Conservation (phyloP, 92 coral and sea anemone species). For the Zoanthus gigantus region DNA sequence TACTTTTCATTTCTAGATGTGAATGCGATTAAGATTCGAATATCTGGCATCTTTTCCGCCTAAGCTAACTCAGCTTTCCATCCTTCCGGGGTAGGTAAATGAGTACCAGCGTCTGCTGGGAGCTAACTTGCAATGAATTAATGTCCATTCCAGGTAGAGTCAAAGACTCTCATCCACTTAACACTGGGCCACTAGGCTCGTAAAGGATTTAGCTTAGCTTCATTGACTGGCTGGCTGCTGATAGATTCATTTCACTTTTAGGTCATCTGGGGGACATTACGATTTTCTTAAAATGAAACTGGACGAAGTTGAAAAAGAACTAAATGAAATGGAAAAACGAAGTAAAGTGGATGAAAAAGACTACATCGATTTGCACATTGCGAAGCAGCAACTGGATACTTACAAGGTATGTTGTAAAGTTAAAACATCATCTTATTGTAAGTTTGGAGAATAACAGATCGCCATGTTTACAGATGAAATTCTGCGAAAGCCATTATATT, state of each 20-base stretch:
- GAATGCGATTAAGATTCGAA: too few species aligned
- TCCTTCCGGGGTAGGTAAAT: too few species aligned
- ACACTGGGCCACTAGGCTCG: too few species aligned
- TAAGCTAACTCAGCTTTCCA: too few species aligned
- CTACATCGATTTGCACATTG: constrained; percentile 38
- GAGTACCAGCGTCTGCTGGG: too few species aligned
- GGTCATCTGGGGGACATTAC: constrained; percentile 40
- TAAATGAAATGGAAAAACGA: constrained; percentile 42
- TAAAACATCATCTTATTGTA: not conserved
- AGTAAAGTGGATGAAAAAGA: constrained; percentile 40
- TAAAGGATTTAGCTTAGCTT: not conserved
- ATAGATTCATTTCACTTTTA: not conserved
- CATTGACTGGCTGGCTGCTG: not conserved
- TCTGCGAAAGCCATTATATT: too few species aligned
- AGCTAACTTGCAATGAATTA: too few species aligned
- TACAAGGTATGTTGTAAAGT: constrained; percentile 17
- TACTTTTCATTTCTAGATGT: too few species aligned
- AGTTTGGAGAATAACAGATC: not conserved
- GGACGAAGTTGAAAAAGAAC: constrained; percentile 27
- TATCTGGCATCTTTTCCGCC: too few species aligned
- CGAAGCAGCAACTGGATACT: constrained; percentile 34
- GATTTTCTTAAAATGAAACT: constrained; percentile 40
- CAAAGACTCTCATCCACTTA: too few species aligned
- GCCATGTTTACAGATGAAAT: not conserved
- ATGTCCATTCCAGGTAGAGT: too few species aligned